Evolutionary conservation across 30 jellyfish, hydroid and myxozoan species (phyloP), one percentile per base, ranked within the genome.

Genomic region (Aurelia aurita): DNA sequence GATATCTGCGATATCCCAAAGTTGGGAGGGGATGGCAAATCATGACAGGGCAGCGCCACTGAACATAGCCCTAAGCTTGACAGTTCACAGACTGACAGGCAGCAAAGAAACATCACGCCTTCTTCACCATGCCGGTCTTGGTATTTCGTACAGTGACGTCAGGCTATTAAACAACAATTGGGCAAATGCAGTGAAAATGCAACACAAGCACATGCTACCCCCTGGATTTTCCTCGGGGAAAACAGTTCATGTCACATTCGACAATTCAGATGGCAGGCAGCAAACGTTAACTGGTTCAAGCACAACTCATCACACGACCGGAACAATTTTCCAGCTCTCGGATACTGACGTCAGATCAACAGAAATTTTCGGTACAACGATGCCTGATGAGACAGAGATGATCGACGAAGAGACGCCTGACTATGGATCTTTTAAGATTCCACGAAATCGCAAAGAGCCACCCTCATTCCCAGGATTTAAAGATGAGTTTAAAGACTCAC

Each of bases 341-440:
- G 79, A 8, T 64, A 78, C 72, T 31, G 55, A 45, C 22, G 79
- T 78, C 55, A 55, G 20, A 25, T 54, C 86, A 74, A 74, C 74
- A 55, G 86, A 54, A 74, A 54, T 28, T 57, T 27, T 53, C 74
- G 34, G 80, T 59, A 51, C 64, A 32, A 53, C 74, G 75, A 49
- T 43, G 73, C 25, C 75, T 0, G 68, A 27, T 22, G 83, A 44
- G 75, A 46, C 86, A 66, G 77, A 80, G 80, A 80, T 49, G 4
- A 80, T 67, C 74, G 74, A 59, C 23, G 80, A 78, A 78, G 89
- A 78, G 70, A 3, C 5, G 79, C 79, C 69, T 78, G 89, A 78
- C 54, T 78, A 78, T 45, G 89, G 89, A 64, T 64, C 51, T 39
- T 78, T 59, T 78, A 80, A 67, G 91, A 80, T 80, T 26, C 91